Conservation (phyloP, 2,888 invertebrate species). For the Eurytoma adleriae region DNA sequence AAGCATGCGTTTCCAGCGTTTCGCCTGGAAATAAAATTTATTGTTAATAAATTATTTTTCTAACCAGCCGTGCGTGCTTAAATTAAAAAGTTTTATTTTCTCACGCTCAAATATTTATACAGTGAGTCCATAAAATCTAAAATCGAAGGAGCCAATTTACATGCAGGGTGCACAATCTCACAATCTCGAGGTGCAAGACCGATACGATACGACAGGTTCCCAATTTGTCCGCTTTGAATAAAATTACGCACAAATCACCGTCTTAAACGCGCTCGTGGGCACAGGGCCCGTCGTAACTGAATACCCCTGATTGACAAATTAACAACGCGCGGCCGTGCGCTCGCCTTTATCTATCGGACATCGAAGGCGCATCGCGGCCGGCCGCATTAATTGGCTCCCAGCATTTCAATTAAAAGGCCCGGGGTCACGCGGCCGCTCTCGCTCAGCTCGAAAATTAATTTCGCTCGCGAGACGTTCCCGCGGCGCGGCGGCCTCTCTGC, state of each 20-base stretch:
- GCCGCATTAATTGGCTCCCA: conserved; percentile 39
- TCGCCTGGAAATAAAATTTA: too few relatives aligned
- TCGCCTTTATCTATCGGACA: conserved; percentile 29
- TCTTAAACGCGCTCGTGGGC: conserved; percentile 17
- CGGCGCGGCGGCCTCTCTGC: background rate
- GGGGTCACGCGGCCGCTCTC: conserved; percentile 15
- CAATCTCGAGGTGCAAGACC: too few relatives aligned
- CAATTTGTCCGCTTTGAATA: conserved; percentile 46
- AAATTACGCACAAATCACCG: conserved; percentile 47
- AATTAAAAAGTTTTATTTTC: background rate
- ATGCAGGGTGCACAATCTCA: too few relatives aligned
- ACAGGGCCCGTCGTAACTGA: conserved; percentile 4
- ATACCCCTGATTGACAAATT: conserved; percentile 49
- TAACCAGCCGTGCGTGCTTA: too few relatives aligned
- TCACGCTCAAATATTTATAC: conserved; percentile 1
- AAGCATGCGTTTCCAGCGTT: too few relatives aligned
- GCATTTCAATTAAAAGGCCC: conserved; percentile 50
- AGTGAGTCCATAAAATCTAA: too few relatives aligned
- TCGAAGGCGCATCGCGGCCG: conserved; percentile 18
- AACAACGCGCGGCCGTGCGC: conserved; percentile 13
- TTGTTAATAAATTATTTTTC: too few relatives aligned
- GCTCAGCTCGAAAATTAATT: conserved; percentile 42
- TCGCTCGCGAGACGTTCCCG: conserved; percentile 31
- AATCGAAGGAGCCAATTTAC: too few relatives aligned
- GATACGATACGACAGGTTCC: too few relatives aligned